These are phyloP conservation scores for Eudasyphora cyanicolor DNA, from an alignment of 2,888 invertebrate genomes.

Conservation along the genomic window DNA sequence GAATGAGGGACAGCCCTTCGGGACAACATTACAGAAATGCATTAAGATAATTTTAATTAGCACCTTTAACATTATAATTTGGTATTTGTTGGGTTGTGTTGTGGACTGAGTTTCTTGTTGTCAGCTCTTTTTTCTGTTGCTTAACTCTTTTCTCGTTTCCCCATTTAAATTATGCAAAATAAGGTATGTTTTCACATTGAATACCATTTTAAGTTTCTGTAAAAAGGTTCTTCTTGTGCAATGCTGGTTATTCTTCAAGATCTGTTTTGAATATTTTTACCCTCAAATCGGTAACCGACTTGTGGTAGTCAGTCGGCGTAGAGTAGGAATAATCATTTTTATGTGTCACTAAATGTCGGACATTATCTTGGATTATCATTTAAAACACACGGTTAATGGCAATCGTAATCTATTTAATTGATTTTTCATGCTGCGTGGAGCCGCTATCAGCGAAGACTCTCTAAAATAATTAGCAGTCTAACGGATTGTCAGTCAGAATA, in stretches of 20 bases:
- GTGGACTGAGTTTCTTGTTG: background rate
- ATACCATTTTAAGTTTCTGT: background rate
- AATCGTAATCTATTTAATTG: conserved; percentile 58
- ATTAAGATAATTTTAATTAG: conserved; percentile 67
- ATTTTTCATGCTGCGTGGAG: conserved; percentile 48
- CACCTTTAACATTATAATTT: conserved; percentile 50
- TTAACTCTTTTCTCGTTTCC: conserved; percentile 27
- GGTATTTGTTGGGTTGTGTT: conserved; percentile 22
- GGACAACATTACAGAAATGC: conserved; percentile 44
- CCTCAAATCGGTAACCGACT: too few relatives aligned
- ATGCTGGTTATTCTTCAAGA: conserved; percentile 4
- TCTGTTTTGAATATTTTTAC: background rate
- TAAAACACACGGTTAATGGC: conserved; percentile 59
- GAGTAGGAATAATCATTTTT: conserved; percentile 58
- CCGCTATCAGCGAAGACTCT: too few relatives aligned
- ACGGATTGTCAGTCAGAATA: too few relatives aligned
- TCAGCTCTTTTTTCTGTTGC: background rate
- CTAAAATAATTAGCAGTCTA: too few relatives aligned
- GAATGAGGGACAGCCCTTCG: background rate
- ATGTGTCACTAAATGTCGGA: conserved; percentile 62
- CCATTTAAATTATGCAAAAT: conserved; percentile 37
- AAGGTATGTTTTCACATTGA: background rate
- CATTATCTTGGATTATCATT: conserved; percentile 59
- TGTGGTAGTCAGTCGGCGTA: background rate
- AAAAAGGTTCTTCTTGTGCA: conserved; percentile 9